Evolutionary conservation across 2,113 vertebrate genomes (phyloP), one percentile per base, ranked within the genome.

Genomic region (Theropithecus gelada): DNA sequence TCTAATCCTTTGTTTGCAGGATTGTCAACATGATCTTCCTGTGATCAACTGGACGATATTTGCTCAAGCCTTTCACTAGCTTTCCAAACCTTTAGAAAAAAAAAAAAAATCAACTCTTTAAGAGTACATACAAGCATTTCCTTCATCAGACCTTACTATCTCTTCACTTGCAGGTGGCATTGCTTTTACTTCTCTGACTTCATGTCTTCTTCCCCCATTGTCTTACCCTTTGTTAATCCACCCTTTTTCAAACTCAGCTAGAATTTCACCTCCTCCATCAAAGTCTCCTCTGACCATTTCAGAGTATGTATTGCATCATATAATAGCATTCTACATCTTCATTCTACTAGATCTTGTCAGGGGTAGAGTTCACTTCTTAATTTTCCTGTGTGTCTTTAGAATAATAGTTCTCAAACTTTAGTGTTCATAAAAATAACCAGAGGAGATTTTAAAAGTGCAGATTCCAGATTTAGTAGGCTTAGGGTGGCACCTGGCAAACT

Each of bases 231-330:
- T 72, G 52, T 18, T 27, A 68, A 38, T 27, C 16, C 27, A 30
- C 3, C 18, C 38, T 87, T 76, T 27, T 70, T 22, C 43, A 27
- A 35, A n/a, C 61, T 76, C 75, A 78, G 66, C 30, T 25, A 9
- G 20, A 30, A 87, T 48, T 11, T 82, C 5, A 20, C 30, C 8
- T 43, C n/a, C n/a, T 25, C 35, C 22, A 18, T 20, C 30, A 14
- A 9, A 38, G 32, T 13, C 38, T 50, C 45, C 38, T 52, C 18
- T 35, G 8, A 57, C 17, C 45, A 45, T 12, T 17, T 35, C 30
- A n/a, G n/a, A 76, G 38, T 25, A 70, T 22, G 66, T 48, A 40
- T 0, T 59, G 12, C 1, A 32, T 48, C 38, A 5, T 2, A 0
- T 57, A 68, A 38, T 57, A 27, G 40, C 1, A 3, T 66, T 5